Evolutionary conservation across 2,797 vertebrate species (phyloP).

Genomic region (Anabacerthia variegaticeps): DNA sequence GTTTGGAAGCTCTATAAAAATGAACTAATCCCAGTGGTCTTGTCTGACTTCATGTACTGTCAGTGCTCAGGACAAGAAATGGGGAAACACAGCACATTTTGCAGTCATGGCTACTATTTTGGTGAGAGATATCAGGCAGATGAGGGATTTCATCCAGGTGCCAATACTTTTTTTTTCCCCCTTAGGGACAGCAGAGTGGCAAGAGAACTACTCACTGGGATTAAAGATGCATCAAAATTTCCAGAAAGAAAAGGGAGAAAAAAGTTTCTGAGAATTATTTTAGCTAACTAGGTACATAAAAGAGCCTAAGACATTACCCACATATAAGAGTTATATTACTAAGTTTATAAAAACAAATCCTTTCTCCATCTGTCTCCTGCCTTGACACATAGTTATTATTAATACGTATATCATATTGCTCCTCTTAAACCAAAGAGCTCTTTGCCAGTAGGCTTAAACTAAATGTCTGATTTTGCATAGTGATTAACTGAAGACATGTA

Average conservation of each 20-base stretch:
- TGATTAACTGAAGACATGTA: background rate
- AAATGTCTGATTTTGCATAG: background rate
- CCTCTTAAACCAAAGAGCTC: background rate
- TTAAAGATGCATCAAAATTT: background rate
- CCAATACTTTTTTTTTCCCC: background rate
- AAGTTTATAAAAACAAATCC: constrained; percentile 30
- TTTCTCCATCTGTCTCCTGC: constrained; percentile 4
- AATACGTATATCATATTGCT: background rate
- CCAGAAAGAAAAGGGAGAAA: background rate
- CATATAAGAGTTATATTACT: background rate
- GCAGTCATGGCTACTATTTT: constrained; percentile 39
- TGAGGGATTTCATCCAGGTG: constrained; percentile 1
- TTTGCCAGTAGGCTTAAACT: background rate
- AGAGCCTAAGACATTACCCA: background rate
- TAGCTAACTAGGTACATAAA: background rate
- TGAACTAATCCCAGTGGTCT: constrained; percentile 70
- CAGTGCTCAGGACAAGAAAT: constrained; percentile 58
- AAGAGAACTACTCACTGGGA: background rate
- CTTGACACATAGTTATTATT: background rate
- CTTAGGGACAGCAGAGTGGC: background rate
- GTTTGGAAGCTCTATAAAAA: constrained; percentile 72
- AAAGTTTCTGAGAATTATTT: background rate
- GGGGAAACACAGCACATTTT: constrained; percentile 7
- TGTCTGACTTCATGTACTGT: constrained; percentile 73
- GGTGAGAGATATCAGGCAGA: background rate